These are phyloP conservation scores for Smittia sp. DNA, from an alignment of 2,888 invertebrate genomes.

Conservation along the genomic window DNA sequence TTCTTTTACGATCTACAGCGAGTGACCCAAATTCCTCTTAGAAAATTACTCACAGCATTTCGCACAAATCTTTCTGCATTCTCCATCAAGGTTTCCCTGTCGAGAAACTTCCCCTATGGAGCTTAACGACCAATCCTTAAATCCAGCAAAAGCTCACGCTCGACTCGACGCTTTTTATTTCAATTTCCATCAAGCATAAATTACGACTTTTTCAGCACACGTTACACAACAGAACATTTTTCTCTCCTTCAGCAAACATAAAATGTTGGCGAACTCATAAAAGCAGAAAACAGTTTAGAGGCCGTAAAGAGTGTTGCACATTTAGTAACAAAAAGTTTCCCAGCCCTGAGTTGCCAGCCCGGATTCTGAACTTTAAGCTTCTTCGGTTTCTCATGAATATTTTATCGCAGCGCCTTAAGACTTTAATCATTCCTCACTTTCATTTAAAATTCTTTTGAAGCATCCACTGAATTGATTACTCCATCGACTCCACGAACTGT, in stretches of 20 bases:
- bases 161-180: not conserved
- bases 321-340: not conserved
- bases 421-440: too few species aligned
- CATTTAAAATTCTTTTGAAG: too few species aligned
- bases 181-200: constrained; percentile 1
- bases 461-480: too few species aligned
- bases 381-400: too few species aligned
- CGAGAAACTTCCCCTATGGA: not conserved
- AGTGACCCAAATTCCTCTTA: not conserved
- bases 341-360: too few species aligned
- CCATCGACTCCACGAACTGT: too few species aligned
- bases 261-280: not conserved
- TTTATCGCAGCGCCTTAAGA: too few species aligned
- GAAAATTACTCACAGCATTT: too few species aligned
- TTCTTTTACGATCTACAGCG: not conserved
- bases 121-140: not conserved
- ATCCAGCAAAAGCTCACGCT: not conserved
- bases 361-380: too few species aligned
- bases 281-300: not conserved
- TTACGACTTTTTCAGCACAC: not conserved
- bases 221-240: not conserved
- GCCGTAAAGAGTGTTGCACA: not conserved
- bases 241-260: constrained; percentile 5
- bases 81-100: not conserved
- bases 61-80: too few species aligned